A percentile compares a stretch with the other conserved stretches of the same genome.
Evolutionary conservation across 2,888 invertebrate genomes (phyloP).

Genomic region (Panopea generosa): DNA sequence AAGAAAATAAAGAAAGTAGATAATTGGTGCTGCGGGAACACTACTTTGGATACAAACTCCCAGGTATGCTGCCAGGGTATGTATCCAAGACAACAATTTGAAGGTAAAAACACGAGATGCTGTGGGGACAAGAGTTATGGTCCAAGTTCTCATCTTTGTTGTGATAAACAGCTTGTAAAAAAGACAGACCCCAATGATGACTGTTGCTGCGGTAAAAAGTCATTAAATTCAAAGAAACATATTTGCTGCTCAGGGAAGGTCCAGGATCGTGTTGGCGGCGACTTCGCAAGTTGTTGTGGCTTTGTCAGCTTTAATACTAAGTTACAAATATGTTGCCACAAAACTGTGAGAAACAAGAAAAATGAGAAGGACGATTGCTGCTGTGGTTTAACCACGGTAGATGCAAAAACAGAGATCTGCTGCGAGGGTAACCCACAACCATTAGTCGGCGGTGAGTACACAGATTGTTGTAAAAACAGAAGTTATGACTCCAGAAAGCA

Average conservation of each 20-base stretch:
- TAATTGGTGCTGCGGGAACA: slow-evolving; percentile 49
- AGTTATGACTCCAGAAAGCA: slow-evolving; percentile 41
- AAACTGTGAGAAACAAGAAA: slow-evolving; percentile 38
- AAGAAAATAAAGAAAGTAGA: slow-evolving; percentile 40
- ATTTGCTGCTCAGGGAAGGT: slow-evolving; percentile 49
- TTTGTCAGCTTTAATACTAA: slow-evolving; percentile 34
- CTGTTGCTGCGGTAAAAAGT: slow-evolving; percentile 44
- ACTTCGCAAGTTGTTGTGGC: slow-evolving; percentile 54
- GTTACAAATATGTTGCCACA: slow-evolving; percentile 40
- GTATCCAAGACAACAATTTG: slow-evolving; percentile 30
- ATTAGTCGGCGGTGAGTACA: slow-evolving; percentile 27
- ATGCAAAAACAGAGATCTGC: slow-evolving; percentile 43
- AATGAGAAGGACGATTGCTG: slow-evolving; percentile 48
- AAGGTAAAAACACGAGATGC: slow-evolving; percentile 41
- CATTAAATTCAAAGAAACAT: slow-evolving; percentile 39
- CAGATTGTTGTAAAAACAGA: slow-evolving; percentile 42
- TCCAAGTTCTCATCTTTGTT: slow-evolving; percentile 42
- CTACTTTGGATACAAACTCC: slow-evolving; percentile 36
- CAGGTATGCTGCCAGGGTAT: slow-evolving; percentile 47
- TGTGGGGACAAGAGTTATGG: slow-evolving; percentile 45
- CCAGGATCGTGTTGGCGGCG: slow-evolving; percentile 30
- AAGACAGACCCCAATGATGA: slow-evolving; percentile 36
- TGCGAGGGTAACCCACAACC: slow-evolving; percentile 44
- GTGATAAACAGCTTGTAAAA: slow-evolving; percentile 39
- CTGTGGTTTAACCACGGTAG: slow-evolving; percentile 48